Evolutionary conservation across 2,888 invertebrate species (phyloP), one percentile per base, ranked within the genome.

Genomic region (Apeira syringaria): DNA sequence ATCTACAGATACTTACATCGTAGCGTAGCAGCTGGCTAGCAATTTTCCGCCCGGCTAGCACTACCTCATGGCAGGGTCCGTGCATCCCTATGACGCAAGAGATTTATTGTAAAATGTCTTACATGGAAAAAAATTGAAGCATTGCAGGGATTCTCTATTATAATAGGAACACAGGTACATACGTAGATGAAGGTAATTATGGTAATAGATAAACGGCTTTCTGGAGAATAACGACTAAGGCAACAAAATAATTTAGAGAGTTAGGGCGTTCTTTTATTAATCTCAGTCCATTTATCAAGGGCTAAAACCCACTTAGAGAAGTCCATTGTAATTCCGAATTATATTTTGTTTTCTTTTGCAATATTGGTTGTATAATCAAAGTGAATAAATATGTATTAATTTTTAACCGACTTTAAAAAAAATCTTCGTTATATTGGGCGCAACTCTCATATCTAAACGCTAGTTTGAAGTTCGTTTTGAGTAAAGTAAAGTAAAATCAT

Each of bases 11-110:
- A 25, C 3, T 10, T 24, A 24, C 20, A 20, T 20, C 20, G 5
- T 20, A 20, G 7, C 20, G 13, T 11, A 10, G 17, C 32, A 36
- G 50, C 42, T 46, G 41, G 54, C 41, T 46, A 26, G 55, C 59
- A 62, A 62, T 62, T 62, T 62, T 59, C 57, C 55, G 47, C 50
- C 34, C 50, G 51, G 53, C 56, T 61, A 57, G 36, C 48, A 50
- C 28, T 49, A 47, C 50, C 49, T 59, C 48, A 40, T 34, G 33
- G 50, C 42, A 49, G 45, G 30, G 41, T 46, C 44, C 27, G 47
- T 47, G 47, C 58, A 41, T 51, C 45, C 51, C 47, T 39, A 44
- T 38, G 51, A 53, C 50, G 53, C 53, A 39, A 26, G 49, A 53
- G 51, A 55, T 53, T 53, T 52, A 59, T 53, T 34, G 40, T 56